phyloP scores from a whole-genome alignment of 2,888 invertebrate species.

The Girardia tigrina region DNA sequence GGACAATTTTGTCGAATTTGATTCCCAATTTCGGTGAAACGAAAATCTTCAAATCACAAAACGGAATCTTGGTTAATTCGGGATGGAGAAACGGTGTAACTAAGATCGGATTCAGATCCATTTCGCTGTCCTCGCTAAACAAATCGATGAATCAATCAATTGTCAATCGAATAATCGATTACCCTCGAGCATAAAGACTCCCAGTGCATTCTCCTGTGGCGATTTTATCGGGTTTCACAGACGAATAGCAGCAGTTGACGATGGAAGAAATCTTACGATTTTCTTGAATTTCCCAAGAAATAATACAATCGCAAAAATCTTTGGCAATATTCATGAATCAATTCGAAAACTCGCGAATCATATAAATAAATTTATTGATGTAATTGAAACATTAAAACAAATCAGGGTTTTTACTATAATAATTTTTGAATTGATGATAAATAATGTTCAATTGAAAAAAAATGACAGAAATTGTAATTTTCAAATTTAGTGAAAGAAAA shows the following conservation, averaged over 20 bases:
- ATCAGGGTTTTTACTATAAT: too few relatives aligned
- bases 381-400: conserved; percentile 9
- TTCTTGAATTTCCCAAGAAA: conserved; percentile 20
- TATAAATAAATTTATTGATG: conserved; percentile 23
- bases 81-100: background rate
- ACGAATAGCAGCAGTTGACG: background rate
- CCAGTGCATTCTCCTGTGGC: background rate
- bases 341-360: background rate
- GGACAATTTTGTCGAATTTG: background rate
- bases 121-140: conserved; percentile 1
- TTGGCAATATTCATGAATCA: conserved; percentile 14
- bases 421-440: too few relatives aligned
- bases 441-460: too few relatives aligned
- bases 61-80: conserved; percentile 3
- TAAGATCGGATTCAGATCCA: background rate
- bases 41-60: conserved; percentile 19
- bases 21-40: background rate
- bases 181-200: background rate
- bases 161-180: background rate
- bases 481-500: too few relatives aligned
- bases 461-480: too few relatives aligned
- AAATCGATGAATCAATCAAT: background rate
- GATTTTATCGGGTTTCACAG: background rate
- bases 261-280: background rate
- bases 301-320: conserved; percentile 15